A percentile compares a stretch with the other conserved stretches of the same genome.
phyloP scores from a whole-genome alignment of 1,140 invertebrate species.

The Drosophila sp. region DNA sequence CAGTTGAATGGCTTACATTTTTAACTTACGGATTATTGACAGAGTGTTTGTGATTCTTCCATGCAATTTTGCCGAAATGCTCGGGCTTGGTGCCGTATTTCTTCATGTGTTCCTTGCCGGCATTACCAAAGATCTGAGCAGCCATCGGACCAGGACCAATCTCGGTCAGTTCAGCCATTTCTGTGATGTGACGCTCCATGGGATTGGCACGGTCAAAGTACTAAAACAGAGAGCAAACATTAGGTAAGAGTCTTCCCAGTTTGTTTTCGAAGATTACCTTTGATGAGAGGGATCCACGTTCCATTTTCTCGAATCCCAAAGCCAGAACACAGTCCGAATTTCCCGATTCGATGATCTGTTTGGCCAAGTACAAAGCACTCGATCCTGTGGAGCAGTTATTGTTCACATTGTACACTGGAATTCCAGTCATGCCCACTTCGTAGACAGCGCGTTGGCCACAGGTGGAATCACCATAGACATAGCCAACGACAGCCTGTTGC shows the following conservation, averaged over 20 bases:
- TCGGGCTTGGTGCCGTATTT: constrained; percentile 95
- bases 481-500: constrained; percentile 95
- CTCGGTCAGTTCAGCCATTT: constrained; percentile 92
- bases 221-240: constrained; percentile 72
- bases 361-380: constrained; percentile 94
- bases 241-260: neutral
- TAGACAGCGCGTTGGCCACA: constrained; percentile 97
- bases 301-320: constrained; percentile 99
- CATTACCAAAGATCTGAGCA: constrained; percentile 98
- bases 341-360: constrained; percentile 94
- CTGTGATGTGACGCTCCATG: constrained; percentile 94
- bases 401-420: constrained; percentile 99
- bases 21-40: constrained; percentile 93
- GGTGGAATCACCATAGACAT: constrained; percentile 98
- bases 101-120: constrained; percentile 97
- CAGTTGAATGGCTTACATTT: neutral
- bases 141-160: constrained; percentile 91
- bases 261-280: constrained; percentile 84
- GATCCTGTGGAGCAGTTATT: constrained; percentile 99
- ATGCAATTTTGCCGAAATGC: constrained; percentile 98
- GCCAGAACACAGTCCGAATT: constrained; percentile 94
- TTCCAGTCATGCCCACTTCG: constrained; percentile 97
- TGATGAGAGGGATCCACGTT: constrained; percentile 91
- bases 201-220: constrained; percentile 95
- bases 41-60: constrained; percentile 98